Evolutionary conservation across 2,888 invertebrate genomes (phyloP), one percentile per base, ranked within the genome.

Genomic region (Argyra leucocephala): DNA sequence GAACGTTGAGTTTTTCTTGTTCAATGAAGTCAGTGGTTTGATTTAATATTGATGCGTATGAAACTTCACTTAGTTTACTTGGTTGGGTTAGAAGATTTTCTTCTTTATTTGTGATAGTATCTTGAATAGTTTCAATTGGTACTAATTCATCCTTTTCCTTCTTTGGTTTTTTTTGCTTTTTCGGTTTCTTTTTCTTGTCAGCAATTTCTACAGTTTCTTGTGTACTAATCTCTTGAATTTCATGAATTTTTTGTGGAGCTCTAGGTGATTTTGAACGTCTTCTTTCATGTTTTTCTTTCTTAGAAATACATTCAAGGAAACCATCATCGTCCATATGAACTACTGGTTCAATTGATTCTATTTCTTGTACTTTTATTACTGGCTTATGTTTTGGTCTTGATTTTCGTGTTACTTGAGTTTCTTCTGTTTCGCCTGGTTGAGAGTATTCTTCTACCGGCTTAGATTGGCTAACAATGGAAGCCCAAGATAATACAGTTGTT

Each of bases 171-270:
- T 58, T 22, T 4, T 5, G 9, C 57, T 74, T 74, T 26, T 72
- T 73, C 0, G 72, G 68, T 26, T 72, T 78, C 21, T 76, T 73
- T 66, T 78, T 81, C 70, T 81, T 82, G 67, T 78, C 79, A 63
- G 74, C 79, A 12, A 81, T 81, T 71, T 82, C 82, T 1, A 76
- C 76, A 66, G 75, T 75, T 48, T 76, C 74, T 60, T 75, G 18
- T 58, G 67, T 67, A 18, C 1, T 48, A n/a, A 18, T 48, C 12
- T 23, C 71, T 67, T 66, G 66, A 58, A 70, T 80, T 78, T 69
- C 79, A 79, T 75, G 72, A 23, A 75, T 74, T 61, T 80, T 78
- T 61, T 22, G 22, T 1, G 10, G 9, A 22, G 7, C 22, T 58
- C 58, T 58, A 7, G 66, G 64, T 37, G 66, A 66, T 36, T 63